Evolutionary conservation across 2,113 vertebrate genomes (phyloP), one percentile per base, ranked within the genome.

Genomic region (Cygnus atratus): DNA sequence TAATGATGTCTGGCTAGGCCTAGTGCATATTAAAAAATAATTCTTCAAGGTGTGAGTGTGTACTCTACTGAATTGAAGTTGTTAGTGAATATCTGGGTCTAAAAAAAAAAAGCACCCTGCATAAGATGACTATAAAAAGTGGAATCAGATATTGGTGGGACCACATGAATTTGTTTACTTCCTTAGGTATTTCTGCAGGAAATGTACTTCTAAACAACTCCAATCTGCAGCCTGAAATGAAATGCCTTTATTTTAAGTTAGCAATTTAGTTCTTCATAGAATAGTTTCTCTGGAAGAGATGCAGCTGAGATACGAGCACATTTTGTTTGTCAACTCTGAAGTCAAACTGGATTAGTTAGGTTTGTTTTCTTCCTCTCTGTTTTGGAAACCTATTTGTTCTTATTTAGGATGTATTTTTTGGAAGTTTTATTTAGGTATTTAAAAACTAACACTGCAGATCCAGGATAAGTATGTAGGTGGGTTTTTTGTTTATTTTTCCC

Each of bases 141-240:
- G 73, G 80, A 48, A 57, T 35, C 39, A 12, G 52, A 1, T 79
- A 5, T 11, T 73, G 66, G 74, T 8, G 24, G 66, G 5, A 8
- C 84, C 54, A 28, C 3, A 26, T 75, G 77, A 87, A 57, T 89
- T 89, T 92, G 65, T 91, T 93, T 84, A 66, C 87, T 96, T 95
- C 89, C 78, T 76, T 24, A 62, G 88, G 6, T 72, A 54, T 21
- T 92, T 52, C 52, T 95, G 12, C 70, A 89, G 94, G 88, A 97
- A 93, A 79, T 33, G 12, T 73, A 41, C 35, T 11, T 81, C 41
- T 68, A 94, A 96, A 95, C 68, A 35, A 66, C 33, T 91, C 68
- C 28, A 24, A 0, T 54, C 21, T 48, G 70, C 80, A 25, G 33
- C 25, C 92, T 87, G 89, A 70, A 87, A 84, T 66, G 48, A 37